Evolutionary conservation across 2,797 vertebrate genomes (phyloP).

Genomic region (Cyprinella venusta): DNA sequence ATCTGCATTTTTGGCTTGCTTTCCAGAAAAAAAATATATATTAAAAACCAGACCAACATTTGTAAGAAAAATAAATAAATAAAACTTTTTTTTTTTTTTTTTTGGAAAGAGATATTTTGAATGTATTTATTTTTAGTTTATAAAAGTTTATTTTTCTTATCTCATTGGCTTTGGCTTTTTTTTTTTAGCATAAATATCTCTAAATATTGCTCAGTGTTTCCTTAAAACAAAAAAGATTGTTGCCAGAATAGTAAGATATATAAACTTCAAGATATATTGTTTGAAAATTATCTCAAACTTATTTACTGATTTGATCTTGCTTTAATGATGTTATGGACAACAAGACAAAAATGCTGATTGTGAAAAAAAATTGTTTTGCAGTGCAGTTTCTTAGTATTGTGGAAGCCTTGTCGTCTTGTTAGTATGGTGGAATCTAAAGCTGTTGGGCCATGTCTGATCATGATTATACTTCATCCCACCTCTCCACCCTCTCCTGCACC

Average conservation of each 20-base stretch:
- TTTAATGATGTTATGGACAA: neutral
- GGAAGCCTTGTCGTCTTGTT: slow-evolving; percentile 52
- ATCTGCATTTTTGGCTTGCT: neutral
- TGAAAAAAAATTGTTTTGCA: slow-evolving; percentile 6
- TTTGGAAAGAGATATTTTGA: neutral
- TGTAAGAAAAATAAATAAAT: neutral
- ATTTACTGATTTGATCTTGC: neutral
- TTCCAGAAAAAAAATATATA: neutral
- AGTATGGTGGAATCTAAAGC: slow-evolving; percentile 37
- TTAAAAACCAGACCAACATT: neutral
- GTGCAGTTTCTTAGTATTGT: slow-evolving; percentile 20
- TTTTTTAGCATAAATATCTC: neutral
- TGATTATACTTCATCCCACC: slow-evolving; percentile 61
- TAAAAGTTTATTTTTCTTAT: neutral
- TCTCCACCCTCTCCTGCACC: slow-evolving; percentile 52
- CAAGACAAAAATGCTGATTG: neutral
- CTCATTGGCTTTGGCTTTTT: neutral
- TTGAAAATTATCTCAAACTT: neutral
- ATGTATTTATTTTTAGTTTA: neutral
- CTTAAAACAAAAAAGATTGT: neutral
- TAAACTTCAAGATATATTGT: neutral
- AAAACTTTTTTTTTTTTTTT: neutral
- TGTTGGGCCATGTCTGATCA: slow-evolving; percentile 46
- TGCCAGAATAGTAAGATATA: neutral
- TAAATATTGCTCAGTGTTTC: neutral